Percentiles rank a stretch among this genome's conserved stretches.
Conservation (phyloP, 1,140 invertebrate genomes). For the Phocides pigmalion region DNA sequence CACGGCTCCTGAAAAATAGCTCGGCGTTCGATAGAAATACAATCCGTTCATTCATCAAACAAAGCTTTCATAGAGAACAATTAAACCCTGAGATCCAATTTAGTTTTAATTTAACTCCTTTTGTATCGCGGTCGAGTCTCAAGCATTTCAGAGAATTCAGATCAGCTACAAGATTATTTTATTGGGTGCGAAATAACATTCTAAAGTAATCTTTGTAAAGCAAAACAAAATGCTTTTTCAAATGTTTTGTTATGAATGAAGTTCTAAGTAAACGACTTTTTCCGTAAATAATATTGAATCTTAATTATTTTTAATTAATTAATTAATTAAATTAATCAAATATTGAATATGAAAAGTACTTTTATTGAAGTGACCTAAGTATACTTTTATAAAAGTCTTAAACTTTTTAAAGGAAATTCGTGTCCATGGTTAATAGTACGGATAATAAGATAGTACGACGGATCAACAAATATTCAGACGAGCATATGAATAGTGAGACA, state of each 20-base stretch:
- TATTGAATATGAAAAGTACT: too few species aligned
- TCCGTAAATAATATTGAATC: too few species aligned
- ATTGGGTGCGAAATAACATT: conserved; percentile 28
- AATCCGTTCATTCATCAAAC: conserved; percentile 37
- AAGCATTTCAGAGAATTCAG: conserved; percentile 33
- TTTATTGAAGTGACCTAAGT: too few species aligned
- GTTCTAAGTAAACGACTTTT: neutral
- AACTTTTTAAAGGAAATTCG: too few species aligned
- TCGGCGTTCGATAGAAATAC: conserved; percentile 6
- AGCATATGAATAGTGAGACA: too few species aligned
- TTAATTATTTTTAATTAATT: too few species aligned
- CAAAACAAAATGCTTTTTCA: conserved; percentile 4
- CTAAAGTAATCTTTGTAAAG: conserved; percentile 17
- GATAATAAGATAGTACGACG: too few species aligned
- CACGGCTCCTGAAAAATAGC: neutral
- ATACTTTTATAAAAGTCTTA: too few species aligned
- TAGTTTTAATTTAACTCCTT: conserved; percentile 44
- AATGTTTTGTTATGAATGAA: conserved; percentile 1
- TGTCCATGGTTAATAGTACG: too few species aligned
- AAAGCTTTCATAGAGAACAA: conserved; percentile 38
- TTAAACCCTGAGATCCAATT: conserved; percentile 42
- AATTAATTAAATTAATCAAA: too few species aligned
- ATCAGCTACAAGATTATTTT: conserved; percentile 36
- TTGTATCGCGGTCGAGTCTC: conserved; percentile 35
- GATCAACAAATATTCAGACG: too few species aligned